Percentiles rank a stretch among this genome's conserved stretches.
phyloP scores from a whole-genome alignment of 2,113 vertebrate species.

The Dissostichus mawsoni region DNA sequence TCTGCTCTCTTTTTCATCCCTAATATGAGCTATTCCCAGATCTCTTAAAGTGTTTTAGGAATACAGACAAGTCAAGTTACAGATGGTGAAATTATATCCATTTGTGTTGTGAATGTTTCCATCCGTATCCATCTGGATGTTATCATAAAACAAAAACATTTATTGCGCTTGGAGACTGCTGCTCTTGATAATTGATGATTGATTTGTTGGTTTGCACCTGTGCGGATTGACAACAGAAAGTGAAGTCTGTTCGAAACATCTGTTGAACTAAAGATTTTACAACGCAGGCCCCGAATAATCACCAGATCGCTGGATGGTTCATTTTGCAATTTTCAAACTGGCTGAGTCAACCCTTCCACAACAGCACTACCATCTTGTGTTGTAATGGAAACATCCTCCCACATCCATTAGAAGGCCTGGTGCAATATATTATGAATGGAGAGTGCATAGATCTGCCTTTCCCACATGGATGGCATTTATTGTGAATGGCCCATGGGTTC shows the following conservation, averaged over 20 bases:
- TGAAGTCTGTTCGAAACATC: conserved; percentile 9
- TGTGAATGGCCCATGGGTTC: conserved; percentile 45
- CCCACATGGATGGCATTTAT: conserved; percentile 40
- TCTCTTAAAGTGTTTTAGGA: not conserved
- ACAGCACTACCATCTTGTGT: conserved; percentile 3
- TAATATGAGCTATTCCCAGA: conserved; percentile 9
- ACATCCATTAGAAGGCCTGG: conserved; percentile 43
- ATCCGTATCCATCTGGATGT: conserved; percentile 11
- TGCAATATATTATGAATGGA: conserved; percentile 50
- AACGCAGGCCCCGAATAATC: not conserved
- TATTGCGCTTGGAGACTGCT: not conserved
- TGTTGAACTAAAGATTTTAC: not conserved
- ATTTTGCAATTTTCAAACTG: conserved; percentile 12
- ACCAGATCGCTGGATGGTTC: not conserved
- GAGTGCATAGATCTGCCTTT: conserved; percentile 32
- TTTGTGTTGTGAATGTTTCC: conserved; percentile 17
- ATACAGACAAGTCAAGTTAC: not conserved
- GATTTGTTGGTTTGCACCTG: conserved; percentile 20
- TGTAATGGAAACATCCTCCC: conserved; percentile 32
- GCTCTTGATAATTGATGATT: conserved; percentile 8
- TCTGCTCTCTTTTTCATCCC: conserved; percentile 27
- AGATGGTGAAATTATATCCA: conserved; percentile 13
- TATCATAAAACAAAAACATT: conserved; percentile 13
- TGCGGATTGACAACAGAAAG: not conserved
- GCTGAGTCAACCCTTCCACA: conserved; percentile 17